Evolutionary conservation across 2,113 vertebrate species (phyloP).

Genomic region (Osmerus eperlanus): DNA sequence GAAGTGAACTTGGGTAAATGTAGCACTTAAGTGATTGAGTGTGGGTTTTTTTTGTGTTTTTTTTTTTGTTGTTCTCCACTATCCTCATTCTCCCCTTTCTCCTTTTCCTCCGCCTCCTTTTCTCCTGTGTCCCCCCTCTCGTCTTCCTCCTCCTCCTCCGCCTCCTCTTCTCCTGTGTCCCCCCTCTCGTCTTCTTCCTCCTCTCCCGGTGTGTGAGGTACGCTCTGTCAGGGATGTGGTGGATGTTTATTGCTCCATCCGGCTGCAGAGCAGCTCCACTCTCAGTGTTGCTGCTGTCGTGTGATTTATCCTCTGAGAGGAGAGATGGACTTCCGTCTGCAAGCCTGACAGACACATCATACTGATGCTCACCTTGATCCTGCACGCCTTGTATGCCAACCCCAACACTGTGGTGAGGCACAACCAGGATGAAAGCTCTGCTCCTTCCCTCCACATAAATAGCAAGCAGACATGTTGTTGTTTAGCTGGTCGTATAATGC

Average conservation of each 20-base stretch:
- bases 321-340: constrained; percentile 3
- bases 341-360: constrained; percentile 33
- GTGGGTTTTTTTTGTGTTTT: not conserved
- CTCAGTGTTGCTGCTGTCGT: constrained; percentile 44
- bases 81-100: too few species aligned
- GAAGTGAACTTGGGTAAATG: not conserved
- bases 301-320: constrained; percentile 60
- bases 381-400: constrained; percentile 43
- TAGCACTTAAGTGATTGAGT: constrained; percentile 20
- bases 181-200: too few species aligned
- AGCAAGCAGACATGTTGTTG: constrained; percentile 7
- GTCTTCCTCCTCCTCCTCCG: too few species aligned
- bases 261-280: constrained; percentile 43
- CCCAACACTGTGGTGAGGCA: constrained; percentile 19
- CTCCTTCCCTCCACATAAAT: constrained; percentile 9
- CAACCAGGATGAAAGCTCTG: constrained; percentile 29
- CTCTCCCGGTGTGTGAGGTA: constrained; percentile 41
- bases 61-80: too few species aligned
- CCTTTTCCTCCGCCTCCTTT: too few species aligned
- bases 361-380: constrained; percentile 57
- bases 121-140: not conserved
- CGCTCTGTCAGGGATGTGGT: constrained; percentile 54
- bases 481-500: constrained; percentile 6
- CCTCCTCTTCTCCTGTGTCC: not conserved
- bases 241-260: constrained; percentile 65